phyloP scores from a whole-genome alignment of 2,797 vertebrate genomes.

The Alauda arvensis region DNA sequence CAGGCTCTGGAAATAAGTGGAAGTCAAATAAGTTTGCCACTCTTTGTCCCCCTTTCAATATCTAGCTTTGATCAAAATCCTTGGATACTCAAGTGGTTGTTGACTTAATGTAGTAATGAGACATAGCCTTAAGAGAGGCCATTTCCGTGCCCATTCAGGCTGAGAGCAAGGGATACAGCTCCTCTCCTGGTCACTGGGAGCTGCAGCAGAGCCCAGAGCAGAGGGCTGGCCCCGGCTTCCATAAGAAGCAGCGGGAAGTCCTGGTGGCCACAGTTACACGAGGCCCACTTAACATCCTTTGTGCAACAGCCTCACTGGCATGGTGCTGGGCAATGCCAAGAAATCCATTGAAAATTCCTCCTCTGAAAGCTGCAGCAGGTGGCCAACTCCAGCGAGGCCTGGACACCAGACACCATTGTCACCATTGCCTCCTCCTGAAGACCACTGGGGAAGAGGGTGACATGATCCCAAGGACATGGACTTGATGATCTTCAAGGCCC shows the following conservation, averaged over 20 bases:
- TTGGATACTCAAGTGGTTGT: conserved; percentile 53
- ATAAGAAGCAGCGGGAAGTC: not conserved
- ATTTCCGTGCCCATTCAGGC: conserved; percentile 35
- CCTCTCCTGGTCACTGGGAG: not conserved
- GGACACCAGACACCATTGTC: not conserved
- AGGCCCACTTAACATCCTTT: not conserved
- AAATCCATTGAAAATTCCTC: accelerated
- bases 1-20: conserved; percentile 45
- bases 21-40: conserved; percentile 50
- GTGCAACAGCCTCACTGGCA: accelerated
- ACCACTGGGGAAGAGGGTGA: accelerated
- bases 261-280: not conserved
- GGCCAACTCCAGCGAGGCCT: not conserved
- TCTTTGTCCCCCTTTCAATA: conserved; percentile 37
- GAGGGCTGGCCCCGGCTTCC: not conserved
- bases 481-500: no score
- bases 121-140: conserved; percentile 41
- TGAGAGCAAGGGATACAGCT: not conserved
- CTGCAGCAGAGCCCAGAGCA: not conserved
- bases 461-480: not conserved
- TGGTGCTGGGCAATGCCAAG: accelerated
- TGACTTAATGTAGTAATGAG: conserved; percentile 60
- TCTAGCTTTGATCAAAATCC: conserved; percentile 57
- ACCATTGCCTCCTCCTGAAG: not conserved
- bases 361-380: not conserved